Conservation (phyloP, 2,888 invertebrate genomes). For the Danaus chrysippus region DNA sequence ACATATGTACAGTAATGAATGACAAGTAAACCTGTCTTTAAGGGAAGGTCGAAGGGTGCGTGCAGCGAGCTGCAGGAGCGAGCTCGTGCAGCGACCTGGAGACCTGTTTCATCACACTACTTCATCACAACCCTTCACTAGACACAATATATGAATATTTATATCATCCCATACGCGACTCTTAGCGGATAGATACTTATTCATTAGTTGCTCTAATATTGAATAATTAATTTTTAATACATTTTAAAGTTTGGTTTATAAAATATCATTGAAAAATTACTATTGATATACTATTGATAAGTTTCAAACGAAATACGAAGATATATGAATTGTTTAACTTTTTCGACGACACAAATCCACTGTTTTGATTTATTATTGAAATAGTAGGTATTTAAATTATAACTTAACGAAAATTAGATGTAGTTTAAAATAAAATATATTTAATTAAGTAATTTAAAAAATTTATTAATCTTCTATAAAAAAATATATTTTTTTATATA, state of each 20-base stretch:
- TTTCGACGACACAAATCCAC: no score
- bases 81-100: slow-evolving; percentile 30
- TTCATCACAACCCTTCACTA: neutral
- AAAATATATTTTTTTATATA: neutral
- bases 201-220: neutral
- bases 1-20: slow-evolving; percentile 12
- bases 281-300: no score
- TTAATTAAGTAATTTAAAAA: neutral
- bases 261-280: no score
- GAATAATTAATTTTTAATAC: neutral
- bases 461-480: neutral
- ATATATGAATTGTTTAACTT: no score
- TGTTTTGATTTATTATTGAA: neutral
- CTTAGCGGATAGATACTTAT: neutral
- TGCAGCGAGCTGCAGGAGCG: slow-evolving; percentile 43
- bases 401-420: neutral
- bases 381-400: neutral
- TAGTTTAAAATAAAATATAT: neutral
- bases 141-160: neutral
- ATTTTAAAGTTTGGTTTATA: no score
- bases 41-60: slow-evolving; percentile 31
- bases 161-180: neutral
- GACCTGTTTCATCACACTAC: slow-evolving; percentile 16
- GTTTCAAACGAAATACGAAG: no score
- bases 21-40: slow-evolving; percentile 21